These are phyloP conservation scores for Dendroctonus valens DNA, from an alignment of 1,140 invertebrate genomes.

Conservation along the genomic window DNA sequence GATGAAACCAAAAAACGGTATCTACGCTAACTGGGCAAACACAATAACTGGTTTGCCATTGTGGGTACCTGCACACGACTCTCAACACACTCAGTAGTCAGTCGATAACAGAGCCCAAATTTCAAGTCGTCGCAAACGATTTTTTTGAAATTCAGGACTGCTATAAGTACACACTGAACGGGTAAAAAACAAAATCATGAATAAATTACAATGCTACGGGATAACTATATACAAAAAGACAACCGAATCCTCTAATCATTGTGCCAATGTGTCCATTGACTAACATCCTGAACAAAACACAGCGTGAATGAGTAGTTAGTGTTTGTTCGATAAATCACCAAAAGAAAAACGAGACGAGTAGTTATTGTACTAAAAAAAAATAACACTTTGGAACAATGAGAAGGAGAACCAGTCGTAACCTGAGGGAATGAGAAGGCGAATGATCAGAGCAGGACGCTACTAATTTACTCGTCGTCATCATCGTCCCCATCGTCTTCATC, in stretches of 20 bases:
- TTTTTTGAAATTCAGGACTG: constrained; percentile 7
- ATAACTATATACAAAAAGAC: constrained; percentile 39
- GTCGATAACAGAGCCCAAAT: constrained; percentile 27
- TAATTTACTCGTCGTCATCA: constrained; percentile 44
- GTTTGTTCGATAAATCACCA: no score
- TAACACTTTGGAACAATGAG: no score
- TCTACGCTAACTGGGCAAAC: no score
- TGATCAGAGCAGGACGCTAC: constrained; percentile 9
- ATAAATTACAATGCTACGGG: constrained; percentile 31
- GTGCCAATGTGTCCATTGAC: no score
- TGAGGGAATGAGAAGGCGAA: constrained; percentile 38
- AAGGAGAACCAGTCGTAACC: background rate
- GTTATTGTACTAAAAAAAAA: no score
- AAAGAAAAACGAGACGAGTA: no score
- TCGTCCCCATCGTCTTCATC: constrained; percentile 57
- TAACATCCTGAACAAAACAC: no score
- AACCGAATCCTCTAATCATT: background rate
- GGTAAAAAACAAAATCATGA: constrained; percentile 33
- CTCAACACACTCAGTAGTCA: constrained; percentile 32
- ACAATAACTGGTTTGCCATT: no score
- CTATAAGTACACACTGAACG: constrained; percentile 39
- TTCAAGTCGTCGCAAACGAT: background rate
- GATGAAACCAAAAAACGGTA: no score
- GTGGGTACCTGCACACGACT: constrained; percentile 12
- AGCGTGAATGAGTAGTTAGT: no score